These are phyloP conservation scores for Cremastinae sp. DNA, from an alignment of 2,888 invertebrate genomes.

Conservation along the genomic window DNA sequence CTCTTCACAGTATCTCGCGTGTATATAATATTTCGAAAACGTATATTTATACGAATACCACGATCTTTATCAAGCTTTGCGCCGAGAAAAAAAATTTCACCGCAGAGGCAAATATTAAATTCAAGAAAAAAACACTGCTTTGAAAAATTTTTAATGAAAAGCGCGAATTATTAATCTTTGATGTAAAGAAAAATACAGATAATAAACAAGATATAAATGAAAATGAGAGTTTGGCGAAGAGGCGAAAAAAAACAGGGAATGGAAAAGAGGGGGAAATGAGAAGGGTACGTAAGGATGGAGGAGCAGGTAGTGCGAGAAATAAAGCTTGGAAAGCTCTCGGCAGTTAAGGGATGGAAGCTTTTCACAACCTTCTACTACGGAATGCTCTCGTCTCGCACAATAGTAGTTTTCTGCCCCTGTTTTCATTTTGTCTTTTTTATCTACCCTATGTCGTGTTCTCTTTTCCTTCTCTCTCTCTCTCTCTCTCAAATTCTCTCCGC, in stretches of 20 bases:
- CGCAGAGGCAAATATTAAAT: conserved; percentile 14
- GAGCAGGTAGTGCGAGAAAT: conserved; percentile 56
- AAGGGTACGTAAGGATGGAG: conserved; percentile 48
- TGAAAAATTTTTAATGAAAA: conserved; percentile 11
- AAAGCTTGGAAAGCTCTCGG: conserved; percentile 62
- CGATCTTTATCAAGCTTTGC: no score
- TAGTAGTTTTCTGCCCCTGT: conserved; percentile 57
- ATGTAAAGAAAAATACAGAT: neutral
- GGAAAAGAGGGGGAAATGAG: conserved; percentile 25
- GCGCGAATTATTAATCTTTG: neutral
- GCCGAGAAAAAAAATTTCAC: no score
- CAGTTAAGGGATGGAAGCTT: conserved; percentile 62
- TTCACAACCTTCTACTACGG: conserved; percentile 54
- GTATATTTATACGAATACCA: no score
- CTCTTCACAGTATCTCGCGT: conserved; percentile 40
- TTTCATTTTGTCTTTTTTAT: conserved; percentile 43
- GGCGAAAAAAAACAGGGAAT: conserved; percentile 11
- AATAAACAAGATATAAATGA: conserved; percentile 28
- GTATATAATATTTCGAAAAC: no score
- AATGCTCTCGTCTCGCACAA: conserved; percentile 56
- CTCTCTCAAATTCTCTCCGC: neutral
- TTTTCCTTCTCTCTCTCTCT: conserved; percentile 14
- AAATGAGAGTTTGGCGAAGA: conserved; percentile 34
- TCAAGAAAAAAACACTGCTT: neutral
- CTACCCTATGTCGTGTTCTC: conserved; percentile 10